Evolutionary conservation across 2,113 vertebrate genomes (phyloP), one percentile per base, ranked within the genome.

Genomic region (Hystrix cristata): DNA sequence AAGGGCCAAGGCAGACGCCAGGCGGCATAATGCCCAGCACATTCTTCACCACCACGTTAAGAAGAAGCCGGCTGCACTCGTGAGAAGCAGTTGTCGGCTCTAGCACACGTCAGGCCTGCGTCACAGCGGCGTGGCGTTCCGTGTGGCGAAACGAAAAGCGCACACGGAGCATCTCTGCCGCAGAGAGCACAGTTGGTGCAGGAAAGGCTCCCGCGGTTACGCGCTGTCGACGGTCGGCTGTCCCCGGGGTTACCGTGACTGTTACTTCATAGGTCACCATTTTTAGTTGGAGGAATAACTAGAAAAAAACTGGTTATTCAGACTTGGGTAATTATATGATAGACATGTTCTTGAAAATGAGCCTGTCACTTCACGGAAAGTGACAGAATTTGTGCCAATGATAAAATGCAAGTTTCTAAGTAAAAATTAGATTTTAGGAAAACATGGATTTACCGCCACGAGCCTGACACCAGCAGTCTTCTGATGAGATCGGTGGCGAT

Each of bases 391-490:
- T 82, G 16, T 81, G 64, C 82, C 82, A 62, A 7, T 55, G 34
- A 46, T 53, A 88, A 94, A 87, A 59, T 62, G 64, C 25, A 9
- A 85, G 43, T 65, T 95, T 78, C 51, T 74, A 80, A 92, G 76
- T 83, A 46, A 91, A 95, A 83, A 69, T 81, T n/a, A 81, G 72
- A 94, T 80, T 72, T 94, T 92, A 48, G 18, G 48, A 84, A 84
- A 82, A 23, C 43, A 21, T 94, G 3, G 23, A n/a, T 65, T 14
- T 91, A 16, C 55, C 13, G 15, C 81, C 34, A 51, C 78, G 31
- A 82, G 3, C 59, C 79, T 71, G 25, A 55, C 34, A 76, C 27
- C 53, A 83, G 34, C 48, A 65, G 57, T 65, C 60, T 93, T 60
- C 55, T 79, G 19, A 57, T 94, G 12, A 71, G 46, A 83, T 69